Evolutionary conservation across 2,797 vertebrate species (phyloP), one percentile per base, ranked within the genome.

Genomic region (Acrocephalus scirpaceus): DNA sequence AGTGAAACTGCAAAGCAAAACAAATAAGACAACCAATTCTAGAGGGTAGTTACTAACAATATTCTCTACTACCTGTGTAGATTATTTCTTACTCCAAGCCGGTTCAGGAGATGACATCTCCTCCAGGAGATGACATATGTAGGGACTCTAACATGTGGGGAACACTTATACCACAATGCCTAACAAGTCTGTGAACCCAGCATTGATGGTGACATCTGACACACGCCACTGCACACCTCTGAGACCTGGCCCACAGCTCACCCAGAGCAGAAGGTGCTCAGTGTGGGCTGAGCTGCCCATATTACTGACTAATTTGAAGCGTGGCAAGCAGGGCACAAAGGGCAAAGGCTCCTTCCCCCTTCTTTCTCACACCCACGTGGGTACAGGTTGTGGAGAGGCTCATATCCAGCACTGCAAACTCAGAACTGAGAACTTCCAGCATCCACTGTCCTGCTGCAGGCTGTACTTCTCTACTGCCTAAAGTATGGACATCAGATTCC

Each of bases 391-490:
- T 29, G 38, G 26, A 65, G 29, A 30, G 29, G 42, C 3, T 92
- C 50, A 16, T 19, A 14, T 17, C 13, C 50, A 83, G 57, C 88
- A 30, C 54, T 51, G 54, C 57, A 88, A 53, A 83, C 26, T 42
- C 60, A 64, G 45, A 90, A 74, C 8, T 1, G 10, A 81, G 50
- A 88, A 44, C 9, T 54, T 88, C 53, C 76, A 77, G n/a, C 32
- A 94, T 5, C 13, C 29, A 20, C 17, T 47, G 34, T n/a, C 40
- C 65, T 70, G 36, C n/a, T 0, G 0, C 36, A 61, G 65, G 27
- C 36, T 60, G 15, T 27, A 19, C 7, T 73, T 67, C 66, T 72
- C 26, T 25, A 15, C 32, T n/a, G 32, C 42, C 36, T 66, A 51
- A 51, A 0, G 0, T 18, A 14, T 5, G 8, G n/a, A 58, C 83